These are phyloP conservation scores for Casuarius casuarius DNA, from an alignment of 2,113 vertebrate genomes.

Conservation along the genomic window DNA sequence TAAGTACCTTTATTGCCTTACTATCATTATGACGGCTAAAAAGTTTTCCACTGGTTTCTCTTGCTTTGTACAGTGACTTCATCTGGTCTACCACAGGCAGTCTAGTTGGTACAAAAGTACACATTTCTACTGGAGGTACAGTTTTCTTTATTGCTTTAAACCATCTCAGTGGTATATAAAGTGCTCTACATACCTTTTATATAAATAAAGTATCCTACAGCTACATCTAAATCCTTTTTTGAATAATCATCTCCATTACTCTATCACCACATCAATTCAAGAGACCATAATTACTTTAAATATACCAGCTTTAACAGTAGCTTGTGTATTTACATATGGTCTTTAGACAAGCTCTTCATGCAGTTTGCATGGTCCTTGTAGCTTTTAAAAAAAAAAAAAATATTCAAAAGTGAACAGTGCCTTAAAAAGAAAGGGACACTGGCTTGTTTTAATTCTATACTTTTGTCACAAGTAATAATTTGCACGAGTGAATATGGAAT, in stretches of 20 bases:
- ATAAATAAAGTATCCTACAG: constrained; percentile 6
- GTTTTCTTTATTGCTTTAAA: constrained; percentile 12
- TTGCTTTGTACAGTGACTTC: not conserved
- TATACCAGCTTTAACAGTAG: not conserved
- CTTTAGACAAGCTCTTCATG: not conserved
- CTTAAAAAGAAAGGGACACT: not conserved
- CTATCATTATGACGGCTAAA: not conserved
- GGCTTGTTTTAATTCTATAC: not conserved
- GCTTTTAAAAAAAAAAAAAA: not conserved
- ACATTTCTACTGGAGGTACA: not conserved
- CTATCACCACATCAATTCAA: constrained; percentile 26
- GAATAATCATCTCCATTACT: constrained; percentile 25
- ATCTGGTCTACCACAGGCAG: not conserved
- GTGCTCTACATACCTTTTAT: not conserved
- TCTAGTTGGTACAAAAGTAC: not conserved
- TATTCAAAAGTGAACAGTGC: not conserved
- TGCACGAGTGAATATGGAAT: not conserved
- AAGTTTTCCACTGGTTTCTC: not conserved
- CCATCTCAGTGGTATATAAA: not conserved
- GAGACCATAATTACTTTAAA: not conserved
- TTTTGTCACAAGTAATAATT: not conserved
- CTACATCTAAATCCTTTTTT: not conserved
- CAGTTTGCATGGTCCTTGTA: not conserved
- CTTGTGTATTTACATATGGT: not conserved
- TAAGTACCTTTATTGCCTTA: not conserved